Evolutionary conservation across 2,797 vertebrate genomes (phyloP).

Genomic region (Argyrosomus regius): DNA sequence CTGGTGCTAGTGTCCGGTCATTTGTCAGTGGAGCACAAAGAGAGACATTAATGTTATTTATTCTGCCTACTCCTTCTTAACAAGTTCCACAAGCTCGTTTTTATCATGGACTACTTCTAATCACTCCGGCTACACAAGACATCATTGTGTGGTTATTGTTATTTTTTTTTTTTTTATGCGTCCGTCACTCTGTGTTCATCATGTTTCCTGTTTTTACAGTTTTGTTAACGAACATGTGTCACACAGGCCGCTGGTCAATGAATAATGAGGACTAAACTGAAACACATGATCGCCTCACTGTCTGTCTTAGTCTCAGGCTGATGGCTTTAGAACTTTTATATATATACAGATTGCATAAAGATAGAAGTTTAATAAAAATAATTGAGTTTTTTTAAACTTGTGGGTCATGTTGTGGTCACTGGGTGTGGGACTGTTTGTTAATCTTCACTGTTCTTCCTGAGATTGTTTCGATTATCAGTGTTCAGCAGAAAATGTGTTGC

Average conservation of each 20-base stretch:
- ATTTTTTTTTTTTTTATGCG: conserved; percentile 3
- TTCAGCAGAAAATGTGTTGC: background rate
- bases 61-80: conserved; percentile 67
- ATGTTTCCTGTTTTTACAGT: conserved; percentile 64
- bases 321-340: conserved; percentile 89
- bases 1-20: conserved; percentile 47
- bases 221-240: conserved; percentile 63
- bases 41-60: conserved; percentile 80
- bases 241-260: conserved; percentile 56
- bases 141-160: conserved; percentile 17
- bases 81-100: conserved; percentile 44
- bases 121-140: conserved; percentile 64
- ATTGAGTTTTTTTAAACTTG: conserved; percentile 80
- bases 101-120: conserved; percentile 65
- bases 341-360: conserved; percentile 86
- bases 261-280: conserved; percentile 75
- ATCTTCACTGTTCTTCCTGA: background rate
- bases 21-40: conserved; percentile 60
- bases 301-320: conserved; percentile 84
- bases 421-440: conserved; percentile 25
- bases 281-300: conserved; percentile 70
- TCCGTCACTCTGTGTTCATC: conserved; percentile 56
- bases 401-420: conserved; percentile 52
- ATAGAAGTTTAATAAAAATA: conserved; percentile 88
- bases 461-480: background rate